Evolutionary conservation across 2,888 invertebrate genomes (phyloP).

Genomic region (Elysia crispata): DNA sequence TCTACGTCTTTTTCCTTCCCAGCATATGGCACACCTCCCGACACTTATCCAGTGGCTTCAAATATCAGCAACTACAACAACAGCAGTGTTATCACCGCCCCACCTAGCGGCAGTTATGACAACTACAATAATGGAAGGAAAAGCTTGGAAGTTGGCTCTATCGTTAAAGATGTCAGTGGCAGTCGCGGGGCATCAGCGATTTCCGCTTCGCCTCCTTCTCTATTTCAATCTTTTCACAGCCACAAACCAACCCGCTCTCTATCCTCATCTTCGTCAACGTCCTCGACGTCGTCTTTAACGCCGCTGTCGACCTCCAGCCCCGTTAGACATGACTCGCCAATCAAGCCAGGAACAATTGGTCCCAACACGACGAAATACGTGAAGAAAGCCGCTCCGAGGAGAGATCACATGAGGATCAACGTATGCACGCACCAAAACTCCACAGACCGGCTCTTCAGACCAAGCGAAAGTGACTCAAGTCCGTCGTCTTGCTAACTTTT

Average conservation of each 20-base stretch:
- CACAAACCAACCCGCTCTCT: too few relatives aligned
- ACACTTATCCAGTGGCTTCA: too few relatives aligned
- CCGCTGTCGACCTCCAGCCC: slow-evolving; percentile 57
- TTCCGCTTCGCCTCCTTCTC: too few relatives aligned
- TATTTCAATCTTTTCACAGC: too few relatives aligned
- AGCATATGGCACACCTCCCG: too few relatives aligned
- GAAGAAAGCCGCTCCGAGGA: slow-evolving; percentile 41
- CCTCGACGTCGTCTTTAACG: slow-evolving; percentile 24
- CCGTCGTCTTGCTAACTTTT: slow-evolving; percentile 47
- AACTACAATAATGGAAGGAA: slow-evolving; percentile 47
- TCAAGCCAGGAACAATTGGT: slow-evolving; percentile 51
- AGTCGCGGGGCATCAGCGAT: too few relatives aligned
- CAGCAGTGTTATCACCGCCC: neutral
- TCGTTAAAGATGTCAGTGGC: too few relatives aligned
- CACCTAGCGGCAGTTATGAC: neutral
- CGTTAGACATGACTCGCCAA: slow-evolving; percentile 54
- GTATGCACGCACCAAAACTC: slow-evolving; percentile 66
- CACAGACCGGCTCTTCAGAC: slow-evolving; percentile 61
- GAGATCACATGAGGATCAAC: slow-evolving; percentile 59
- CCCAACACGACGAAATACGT: too few relatives aligned
- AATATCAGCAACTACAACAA: neutral
- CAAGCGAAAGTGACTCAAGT: slow-evolving; percentile 60
- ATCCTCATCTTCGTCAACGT: too few relatives aligned
- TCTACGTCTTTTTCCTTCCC: too few relatives aligned
- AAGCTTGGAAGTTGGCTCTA: slow-evolving; percentile 29